These are phyloP conservation scores for Nomada ruficornis DNA, from an alignment of 2,888 invertebrate species.

Conservation along the genomic window DNA sequence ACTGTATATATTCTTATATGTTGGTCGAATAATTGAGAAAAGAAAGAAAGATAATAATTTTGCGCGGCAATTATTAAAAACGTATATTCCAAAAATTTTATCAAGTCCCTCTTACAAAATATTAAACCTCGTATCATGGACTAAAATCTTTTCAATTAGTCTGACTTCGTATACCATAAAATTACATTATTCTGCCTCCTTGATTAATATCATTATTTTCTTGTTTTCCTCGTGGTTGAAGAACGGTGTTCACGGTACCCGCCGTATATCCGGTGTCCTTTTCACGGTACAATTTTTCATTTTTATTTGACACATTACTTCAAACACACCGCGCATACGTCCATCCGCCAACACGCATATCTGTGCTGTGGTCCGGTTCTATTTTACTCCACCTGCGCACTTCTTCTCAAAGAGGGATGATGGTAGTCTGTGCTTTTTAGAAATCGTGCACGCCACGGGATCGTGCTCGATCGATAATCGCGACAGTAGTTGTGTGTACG, in stretches of 20 bases:
- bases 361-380: constrained; percentile 37
- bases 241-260: constrained; percentile 74
- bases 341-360: constrained; percentile 8
- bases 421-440: constrained; percentile 25
- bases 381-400: neutral
- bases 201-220: constrained; percentile 59
- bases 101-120: no score
- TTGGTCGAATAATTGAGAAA: no score
- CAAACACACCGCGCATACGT: neutral
- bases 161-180: neutral
- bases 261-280: constrained; percentile 71
- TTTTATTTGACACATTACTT: constrained; percentile 36
- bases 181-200: neutral
- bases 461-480: constrained; percentile 2
- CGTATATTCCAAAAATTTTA: no score
- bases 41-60: no score
- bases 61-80: no score
- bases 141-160: neutral
- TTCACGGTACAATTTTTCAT: constrained; percentile 71
- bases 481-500: neutral
- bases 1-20: no score
- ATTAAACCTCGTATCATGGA: neutral
- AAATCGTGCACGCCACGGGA: constrained; percentile 24
- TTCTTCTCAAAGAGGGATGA: neutral
- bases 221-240: constrained; percentile 64